Evolutionary conservation across 2,888 invertebrate genomes (phyloP).

Genomic region (Acronicta aceris): DNA sequence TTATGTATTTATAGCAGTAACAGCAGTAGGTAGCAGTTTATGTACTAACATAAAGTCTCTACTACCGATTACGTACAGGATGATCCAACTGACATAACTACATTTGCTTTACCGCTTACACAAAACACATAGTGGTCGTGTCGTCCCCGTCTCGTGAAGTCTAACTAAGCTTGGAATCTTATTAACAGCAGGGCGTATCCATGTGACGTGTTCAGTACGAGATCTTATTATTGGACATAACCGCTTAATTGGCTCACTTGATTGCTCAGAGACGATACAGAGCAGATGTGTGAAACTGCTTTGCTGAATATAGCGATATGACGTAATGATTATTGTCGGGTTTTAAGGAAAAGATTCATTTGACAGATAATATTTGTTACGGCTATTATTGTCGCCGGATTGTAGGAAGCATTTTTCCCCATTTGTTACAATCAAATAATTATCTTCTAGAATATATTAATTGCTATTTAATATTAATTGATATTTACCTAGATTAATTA

Average conservation of each 20-base stretch:
- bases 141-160: constrained; percentile 37
- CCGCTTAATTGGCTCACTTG: constrained; percentile 56
- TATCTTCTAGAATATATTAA: too few relatives aligned
- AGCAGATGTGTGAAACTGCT: constrained; percentile 44
- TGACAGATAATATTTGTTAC: background rate
- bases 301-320: constrained; percentile 8
- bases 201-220: constrained; percentile 48
- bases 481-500: too few relatives aligned
- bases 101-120: too few relatives aligned
- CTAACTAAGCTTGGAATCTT: constrained; percentile 39
- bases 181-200: constrained; percentile 54
- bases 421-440: background rate
- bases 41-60: too few relatives aligned
- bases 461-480: too few relatives aligned
- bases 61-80: too few relatives aligned
- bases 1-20: too few relatives aligned
- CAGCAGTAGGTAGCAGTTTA: too few relatives aligned
- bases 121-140: constrained; percentile 16
- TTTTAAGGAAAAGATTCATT: background rate
- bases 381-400: background rate
- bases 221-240: constrained; percentile 61
- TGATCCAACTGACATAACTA: too few relatives aligned
- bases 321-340: constrained; percentile 2
- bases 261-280: constrained; percentile 43
- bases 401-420: background rate